Evolutionary conservation across 2,113 vertebrate genomes (phyloP), one percentile per base, ranked within the genome.

Genomic region (Ammodytes dubius): DNA sequence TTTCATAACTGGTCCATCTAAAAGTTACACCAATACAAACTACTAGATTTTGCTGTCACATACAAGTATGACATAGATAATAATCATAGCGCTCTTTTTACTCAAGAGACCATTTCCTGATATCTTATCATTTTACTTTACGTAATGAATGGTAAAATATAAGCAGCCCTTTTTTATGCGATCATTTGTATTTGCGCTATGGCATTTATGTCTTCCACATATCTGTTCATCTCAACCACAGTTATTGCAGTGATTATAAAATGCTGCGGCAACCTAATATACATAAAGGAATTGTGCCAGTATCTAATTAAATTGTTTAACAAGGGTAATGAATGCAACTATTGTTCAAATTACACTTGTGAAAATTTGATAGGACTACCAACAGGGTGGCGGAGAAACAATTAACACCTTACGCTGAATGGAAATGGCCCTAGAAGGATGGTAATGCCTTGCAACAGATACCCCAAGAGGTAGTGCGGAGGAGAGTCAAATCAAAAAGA

Each of bases 401-500:
- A 93, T 93, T 88, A 89, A 74, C 79, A 84, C 69, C 67, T 81
- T 37, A 69, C 37, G 85, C 73, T 60, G 86, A 82, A 85, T 74
- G 81, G 82, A 82, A 84, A 82, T 78, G 54, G 63, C 72, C 83
- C 77, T 79, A 77, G 88, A 87, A 93, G 79, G 83, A 82, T 69
- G 71, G 66, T 85, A 89, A 93, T 89, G 85, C 86, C 79, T 85
- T 65, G 83, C 82, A 90, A 91, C 82, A 84, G 87, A 94, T 85
- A 87, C 92, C 90, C 84, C 3, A 27, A 19, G 88, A 87, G 88
- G 70, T 54, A 53, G 74, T 53, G 75, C 82, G 74, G 76, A 89
- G 88, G 86, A 92, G 83, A 87, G 80, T 80, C 89, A 87, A 94
- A 94, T 93, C 92, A 94, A 95, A 27, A 92, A 92, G 93, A 91